Conservation (phyloP, 92 coral and sea anemone genomes). For the Actinostola sp. region DNA sequence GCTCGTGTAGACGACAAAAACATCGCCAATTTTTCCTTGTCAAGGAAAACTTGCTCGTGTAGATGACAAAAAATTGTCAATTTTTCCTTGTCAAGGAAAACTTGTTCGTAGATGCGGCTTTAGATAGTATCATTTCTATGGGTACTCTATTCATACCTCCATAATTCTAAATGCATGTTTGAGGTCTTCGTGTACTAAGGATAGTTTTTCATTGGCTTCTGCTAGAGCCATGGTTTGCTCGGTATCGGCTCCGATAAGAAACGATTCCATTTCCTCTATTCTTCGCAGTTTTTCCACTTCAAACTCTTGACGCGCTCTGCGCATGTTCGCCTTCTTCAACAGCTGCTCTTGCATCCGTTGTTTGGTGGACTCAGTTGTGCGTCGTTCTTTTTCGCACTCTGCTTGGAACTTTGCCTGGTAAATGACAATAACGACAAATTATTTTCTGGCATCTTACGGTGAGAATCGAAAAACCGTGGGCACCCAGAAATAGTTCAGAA, state of each 20-base stretch:
- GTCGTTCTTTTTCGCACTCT: constrained; percentile 79
- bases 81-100: too few species aligned
- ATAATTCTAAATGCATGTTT: constrained; percentile 77
- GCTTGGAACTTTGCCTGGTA: constrained; percentile 82
- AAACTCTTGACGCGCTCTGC: constrained; percentile 54
- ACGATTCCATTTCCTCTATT: constrained; percentile 63
- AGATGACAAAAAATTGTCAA: too few species aligned
- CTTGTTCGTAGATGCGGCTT: too few species aligned
- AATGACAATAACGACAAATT: neutral
- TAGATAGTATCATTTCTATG: too few species aligned
- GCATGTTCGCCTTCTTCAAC: constrained; percentile 66
- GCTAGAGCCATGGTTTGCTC: constrained; percentile 89
- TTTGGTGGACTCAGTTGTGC: constrained; percentile 61
- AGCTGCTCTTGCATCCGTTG: constrained; percentile 82
- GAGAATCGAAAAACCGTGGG: too few species aligned
- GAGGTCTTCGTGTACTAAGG: constrained; percentile 78
- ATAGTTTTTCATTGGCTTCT: constrained; percentile 77
- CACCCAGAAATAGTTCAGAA: too few species aligned
- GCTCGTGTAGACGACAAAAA: too few species aligned
- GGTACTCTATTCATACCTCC: constrained; percentile 60
- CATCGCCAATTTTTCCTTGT: too few species aligned
- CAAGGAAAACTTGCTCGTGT: too few species aligned
- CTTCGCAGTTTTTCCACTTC: constrained; percentile 77
- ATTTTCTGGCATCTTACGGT: too few species aligned
- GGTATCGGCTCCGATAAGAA: constrained; percentile 57